These are phyloP conservation scores for Ephydatia muelleri DNA, from an alignment of 37 sponge, comb jelly and placozoan species.

Conservation along the genomic window DNA sequence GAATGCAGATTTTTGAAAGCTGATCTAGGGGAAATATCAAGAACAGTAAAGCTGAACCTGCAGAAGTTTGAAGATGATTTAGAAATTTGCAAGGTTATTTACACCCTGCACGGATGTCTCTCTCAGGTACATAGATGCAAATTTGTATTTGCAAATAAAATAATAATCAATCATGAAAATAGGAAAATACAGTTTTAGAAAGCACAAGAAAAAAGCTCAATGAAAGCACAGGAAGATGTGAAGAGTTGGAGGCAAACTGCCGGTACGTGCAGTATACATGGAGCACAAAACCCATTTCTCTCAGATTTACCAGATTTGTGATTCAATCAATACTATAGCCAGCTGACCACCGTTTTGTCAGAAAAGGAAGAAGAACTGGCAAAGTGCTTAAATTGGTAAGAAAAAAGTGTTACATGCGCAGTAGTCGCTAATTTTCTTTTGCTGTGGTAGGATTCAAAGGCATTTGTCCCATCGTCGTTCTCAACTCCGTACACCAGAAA, in stretches of 20 bases:
- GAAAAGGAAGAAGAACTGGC: background rate
- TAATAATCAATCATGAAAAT: background rate
- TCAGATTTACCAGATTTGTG: background rate
- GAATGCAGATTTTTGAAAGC: slow-evolving; percentile 5
- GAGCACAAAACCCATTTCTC: background rate
- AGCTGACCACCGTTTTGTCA: background rate
- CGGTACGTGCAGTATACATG: background rate
- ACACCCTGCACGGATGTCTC: slow-evolving; percentile 41
- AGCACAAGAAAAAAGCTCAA: background rate
- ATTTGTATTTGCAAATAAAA: too few species aligned
- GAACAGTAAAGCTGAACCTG: background rate
- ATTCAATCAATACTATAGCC: background rate
- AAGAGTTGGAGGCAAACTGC: background rate
- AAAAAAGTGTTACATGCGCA: background rate
- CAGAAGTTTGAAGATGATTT: slow-evolving; percentile 26
- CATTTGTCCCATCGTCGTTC: background rate
- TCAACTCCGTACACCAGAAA: background rate
- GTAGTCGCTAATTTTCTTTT: background rate
- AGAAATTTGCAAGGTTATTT: slow-evolving; percentile 35
- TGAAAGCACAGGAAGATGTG: background rate
- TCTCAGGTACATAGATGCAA: slow-evolving; percentile 19
- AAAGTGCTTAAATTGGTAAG: background rate
- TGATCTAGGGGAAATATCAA: background rate
- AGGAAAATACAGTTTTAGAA: background rate
- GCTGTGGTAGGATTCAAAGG: background rate